Evolutionary conservation across 1,140 invertebrate species (phyloP), one percentile per base, ranked within the genome.

Genomic region (Listronotus bonariensis): DNA sequence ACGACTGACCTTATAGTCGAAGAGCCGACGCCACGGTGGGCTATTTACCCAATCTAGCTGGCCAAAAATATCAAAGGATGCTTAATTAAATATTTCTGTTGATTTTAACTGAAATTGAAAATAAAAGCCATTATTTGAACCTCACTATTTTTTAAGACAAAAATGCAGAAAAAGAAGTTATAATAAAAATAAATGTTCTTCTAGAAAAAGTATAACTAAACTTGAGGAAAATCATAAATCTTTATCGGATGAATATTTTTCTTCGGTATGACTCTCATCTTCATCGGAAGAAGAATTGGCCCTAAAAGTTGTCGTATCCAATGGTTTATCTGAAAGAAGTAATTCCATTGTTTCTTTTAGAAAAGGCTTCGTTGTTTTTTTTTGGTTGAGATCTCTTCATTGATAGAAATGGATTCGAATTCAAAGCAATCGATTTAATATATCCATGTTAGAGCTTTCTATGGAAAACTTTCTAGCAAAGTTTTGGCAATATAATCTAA

Each of bases 341-440:
- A 38, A 12, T 38, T 38, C 36, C 36, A 38, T 8, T 38, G 36
- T 38, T 8, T 38, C 36, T 38, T 38, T 38, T 38, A 38, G 36
- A 38, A 38, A 38, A 38, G 36, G 36, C 36, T 38, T 38, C 36
- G 36, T 38, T 38, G 6, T 12, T 12, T 38, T 38, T 38, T 38
- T 12, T 38, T 38, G 6, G 36, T n/a, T n/a, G n/a, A n/a, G n/a
- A n/a, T n/a, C n/a, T n/a, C n/a, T n/a, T n/a, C n/a, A n/a, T n/a
- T n/a, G n/a, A n/a, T n/a, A n/a, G n/a, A n/a, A n/a, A n/a, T 26
- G 68, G 73, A 65, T 77, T 73, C 15, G 72, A 74, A 45, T n/a
- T 76, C 42, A 76, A 58, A 74, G 38, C 7, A 76, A 49, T 65
- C 74, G 72, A 43, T 74, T 74, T 17, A 74, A 57, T 48, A 74